phyloP scores from a whole-genome alignment of 2,113 vertebrate species.

The Zeus faber region DNA sequence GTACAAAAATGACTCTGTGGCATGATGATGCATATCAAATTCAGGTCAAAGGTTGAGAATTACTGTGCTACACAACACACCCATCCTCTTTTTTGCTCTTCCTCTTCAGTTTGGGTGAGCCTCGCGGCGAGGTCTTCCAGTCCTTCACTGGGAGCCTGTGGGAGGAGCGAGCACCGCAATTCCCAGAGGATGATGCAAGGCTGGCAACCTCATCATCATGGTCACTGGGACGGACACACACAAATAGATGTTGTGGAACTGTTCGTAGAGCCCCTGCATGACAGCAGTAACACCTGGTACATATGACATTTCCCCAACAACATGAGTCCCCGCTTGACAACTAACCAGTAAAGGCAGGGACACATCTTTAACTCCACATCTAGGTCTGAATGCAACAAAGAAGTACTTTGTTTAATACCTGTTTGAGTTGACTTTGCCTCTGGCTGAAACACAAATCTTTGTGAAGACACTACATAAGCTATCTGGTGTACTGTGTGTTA shows the following conservation, averaged over 20 bases:
- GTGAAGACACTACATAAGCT: neutral
- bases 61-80: slow-evolving; percentile 52
- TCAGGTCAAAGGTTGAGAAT: too few species aligned
- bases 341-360: too few species aligned
- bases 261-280: neutral
- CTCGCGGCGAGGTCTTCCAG: slow-evolving; percentile 90
- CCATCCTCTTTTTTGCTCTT: slow-evolving; percentile 89
- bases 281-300: too few species aligned
- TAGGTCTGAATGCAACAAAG: too few species aligned
- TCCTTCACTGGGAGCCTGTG: slow-evolving; percentile 91
- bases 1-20: neutral
- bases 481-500: slow-evolving; percentile 43
- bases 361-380: too few species aligned
- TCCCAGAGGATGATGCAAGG: slow-evolving; percentile 83
- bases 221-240: slow-evolving; percentile 75
- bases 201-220: slow-evolving; percentile 93
- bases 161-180: slow-evolving; percentile 81
- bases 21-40: neutral
- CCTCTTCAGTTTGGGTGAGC: slow-evolving; percentile 88
- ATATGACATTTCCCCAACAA: too few species aligned
- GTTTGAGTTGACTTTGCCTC: too few species aligned
- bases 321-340: too few species aligned
- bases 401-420: too few species aligned
- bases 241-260: too few species aligned
- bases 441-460: too few species aligned